Evolutionary conservation across 2,113 vertebrate genomes (phyloP).

Genomic region (Rhea americana): DNA sequence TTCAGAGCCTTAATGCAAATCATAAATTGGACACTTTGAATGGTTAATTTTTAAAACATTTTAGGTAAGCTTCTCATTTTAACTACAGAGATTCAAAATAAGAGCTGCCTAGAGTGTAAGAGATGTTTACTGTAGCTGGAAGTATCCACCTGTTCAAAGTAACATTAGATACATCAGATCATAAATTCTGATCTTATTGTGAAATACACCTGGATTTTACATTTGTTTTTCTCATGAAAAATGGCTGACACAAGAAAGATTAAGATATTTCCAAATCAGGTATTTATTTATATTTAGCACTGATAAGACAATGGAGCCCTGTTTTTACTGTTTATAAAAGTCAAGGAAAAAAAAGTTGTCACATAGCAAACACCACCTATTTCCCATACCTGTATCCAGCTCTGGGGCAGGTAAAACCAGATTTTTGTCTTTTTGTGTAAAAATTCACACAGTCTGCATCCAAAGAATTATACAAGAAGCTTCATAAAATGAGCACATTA

Average conservation of each 20-base stretch:
- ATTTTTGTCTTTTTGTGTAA: background rate
- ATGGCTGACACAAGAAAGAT: background rate
- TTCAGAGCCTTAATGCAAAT: background rate
- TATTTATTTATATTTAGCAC: conserved; percentile 8
- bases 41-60: background rate
- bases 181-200: background rate
- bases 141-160: background rate
- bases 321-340: background rate
- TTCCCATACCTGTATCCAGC: background rate
- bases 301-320: background rate
- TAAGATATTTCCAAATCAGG: background rate
- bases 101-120: background rate
- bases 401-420: background rate
- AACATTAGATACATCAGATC: background rate
- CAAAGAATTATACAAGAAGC: background rate
- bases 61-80: background rate
- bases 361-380: background rate
- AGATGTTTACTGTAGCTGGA: background rate
- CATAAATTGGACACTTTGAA: background rate
- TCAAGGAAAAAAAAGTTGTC: conserved; percentile 11
- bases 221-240: conserved; percentile 32
- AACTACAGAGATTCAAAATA: conserved; percentile 37
- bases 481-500: background rate
- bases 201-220: background rate
- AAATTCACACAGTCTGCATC: background rate